Evolutionary conservation across 2,797 vertebrate genomes (phyloP), one percentile per base, ranked within the genome.

Genomic region (Hypotaenidia okinawae): DNA sequence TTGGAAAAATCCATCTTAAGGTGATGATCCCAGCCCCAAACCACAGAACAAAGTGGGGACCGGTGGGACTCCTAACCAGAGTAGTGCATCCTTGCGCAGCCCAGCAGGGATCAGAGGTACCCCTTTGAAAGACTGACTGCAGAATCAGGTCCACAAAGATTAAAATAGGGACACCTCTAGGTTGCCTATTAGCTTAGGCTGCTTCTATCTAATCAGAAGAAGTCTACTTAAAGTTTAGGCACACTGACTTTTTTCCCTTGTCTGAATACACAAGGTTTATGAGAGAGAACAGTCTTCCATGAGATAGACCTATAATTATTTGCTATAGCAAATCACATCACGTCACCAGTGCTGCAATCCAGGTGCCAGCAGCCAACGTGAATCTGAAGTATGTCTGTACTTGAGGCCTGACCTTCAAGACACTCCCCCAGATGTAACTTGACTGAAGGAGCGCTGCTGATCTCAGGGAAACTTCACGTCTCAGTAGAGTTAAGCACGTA

Each of bases 401-500:
- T 91, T 66, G 69, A 91, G 77, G 59, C 41, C 75, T 93, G 89
- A 94, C 93, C 93, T 93, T 90, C 2, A 25, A 87, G 93, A 91
- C 70, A 58, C 70, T 94, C 80, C 77, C 61, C 68, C 54, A 89
- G 41, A 84, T 18, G 37, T 30, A 45, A 37, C 83, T 87, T 74
- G 3, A n/a, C 51, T 75, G 12, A 13, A 75, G 63, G 37, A 77
- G 52, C 19, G 43, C 89, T 95, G 93, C 80, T 88, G 91, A 96
- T 37, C 87, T 95, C 92, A 90, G 89, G 43, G 77, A 86, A 96
- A 90, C 70, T 84, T 94, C 74, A 82, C 32, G 11, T 86, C 76
- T 95, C 82, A 79, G 63, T 81, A 87, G 91, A 90, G 85, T 82
- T 94, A 88, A 93, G 91, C 87, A 96, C 74, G 4, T 89, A 84